These are phyloP conservation scores for Sebastes steindachneri DNA, from an alignment of 2,797 vertebrate genomes.

Conservation along the genomic window DNA sequence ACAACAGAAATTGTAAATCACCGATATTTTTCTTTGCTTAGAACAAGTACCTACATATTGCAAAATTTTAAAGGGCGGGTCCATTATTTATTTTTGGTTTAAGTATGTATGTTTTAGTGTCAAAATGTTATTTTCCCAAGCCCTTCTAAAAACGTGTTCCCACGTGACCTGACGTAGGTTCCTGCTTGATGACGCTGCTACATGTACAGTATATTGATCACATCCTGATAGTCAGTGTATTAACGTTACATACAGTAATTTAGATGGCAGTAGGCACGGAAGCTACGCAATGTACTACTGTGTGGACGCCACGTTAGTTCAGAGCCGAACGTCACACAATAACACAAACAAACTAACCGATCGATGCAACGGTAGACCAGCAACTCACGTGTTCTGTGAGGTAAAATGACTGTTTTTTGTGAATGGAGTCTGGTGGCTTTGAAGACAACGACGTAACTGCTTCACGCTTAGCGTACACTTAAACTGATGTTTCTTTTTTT, in stretches of 20 bases:
- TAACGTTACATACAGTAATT: not conserved
- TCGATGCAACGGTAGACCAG: accelerated
- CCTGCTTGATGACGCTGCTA: not conserved
- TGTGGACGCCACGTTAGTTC: not conserved
- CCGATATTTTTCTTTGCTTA: not conserved
- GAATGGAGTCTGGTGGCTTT: too few species aligned
- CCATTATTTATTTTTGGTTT: too few species aligned
- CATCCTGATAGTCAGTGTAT: not conserved
- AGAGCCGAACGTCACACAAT: not conserved
- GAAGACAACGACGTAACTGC: too few species aligned
- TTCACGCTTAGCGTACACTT: too few species aligned
- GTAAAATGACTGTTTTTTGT: too few species aligned
- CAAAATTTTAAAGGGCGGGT: accelerated
- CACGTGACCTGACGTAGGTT: not conserved
- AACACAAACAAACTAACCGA: too few species aligned
- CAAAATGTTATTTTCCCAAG: too few species aligned
- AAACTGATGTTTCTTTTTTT: too few species aligned
- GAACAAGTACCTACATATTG: not conserved
- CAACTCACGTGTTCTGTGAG: too few species aligned
- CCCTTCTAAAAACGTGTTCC: not conserved
- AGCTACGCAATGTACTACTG: accelerated
- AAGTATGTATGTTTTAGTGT: too few species aligned
- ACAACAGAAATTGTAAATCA: not conserved
- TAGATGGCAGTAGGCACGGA: too few species aligned
- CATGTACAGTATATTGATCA: not conserved